Base-by-base conservation (phyloP, 64 coral and sea anemone species). In the Dendrophyllia cribrosa region DNA sequence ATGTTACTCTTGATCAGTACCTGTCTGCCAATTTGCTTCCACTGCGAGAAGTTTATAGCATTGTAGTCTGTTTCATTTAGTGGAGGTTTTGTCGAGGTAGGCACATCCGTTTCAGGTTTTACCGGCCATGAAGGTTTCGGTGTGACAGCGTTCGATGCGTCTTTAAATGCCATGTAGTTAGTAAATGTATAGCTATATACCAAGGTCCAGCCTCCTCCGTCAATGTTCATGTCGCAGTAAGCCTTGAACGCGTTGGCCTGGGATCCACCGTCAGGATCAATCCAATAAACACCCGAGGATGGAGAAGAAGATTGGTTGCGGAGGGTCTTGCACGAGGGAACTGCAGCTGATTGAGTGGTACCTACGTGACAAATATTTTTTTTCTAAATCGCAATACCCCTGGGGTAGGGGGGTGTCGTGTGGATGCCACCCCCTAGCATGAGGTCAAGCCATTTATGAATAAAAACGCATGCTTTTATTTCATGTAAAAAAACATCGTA, bases 1-100 rank as follows among this genome's bases (percentile, higher is more conserved):
- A 77, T 44, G n/a, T 88, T 96, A 2, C 84, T 88, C 43, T 96
- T 92, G 46, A 96, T 51, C 52, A 96, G 51, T 7, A 96, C 45
- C 14, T 96, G 78, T 0, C n/a, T 65, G 4, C 90, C 95, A 55
- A 96, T 10, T 12, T 60, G 21, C 13, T 49, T 65, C 90, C 95
- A 96, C 6, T 79, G 60, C 1, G 15, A 45, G 51, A 96, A 96
- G 43, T 72, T 56, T 86, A 93, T 93, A 26, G 95, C 95, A 5
- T 78, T 72, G 34, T 63, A 85, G 16, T 91, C 68, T 21, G 78
- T 78, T 87, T 93, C 95, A 56, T 88, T 93, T 16, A 92, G 11
- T 22, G 90, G 90, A 9, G 59, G 70, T 34, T 53, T 83, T 1
- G n/a, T 82, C 4, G 66, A 82, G 0, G 58, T 5, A 17, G 56